Evolutionary conservation across 2,113 vertebrate species (phyloP).

Genomic region (Rissa tridactyla): DNA sequence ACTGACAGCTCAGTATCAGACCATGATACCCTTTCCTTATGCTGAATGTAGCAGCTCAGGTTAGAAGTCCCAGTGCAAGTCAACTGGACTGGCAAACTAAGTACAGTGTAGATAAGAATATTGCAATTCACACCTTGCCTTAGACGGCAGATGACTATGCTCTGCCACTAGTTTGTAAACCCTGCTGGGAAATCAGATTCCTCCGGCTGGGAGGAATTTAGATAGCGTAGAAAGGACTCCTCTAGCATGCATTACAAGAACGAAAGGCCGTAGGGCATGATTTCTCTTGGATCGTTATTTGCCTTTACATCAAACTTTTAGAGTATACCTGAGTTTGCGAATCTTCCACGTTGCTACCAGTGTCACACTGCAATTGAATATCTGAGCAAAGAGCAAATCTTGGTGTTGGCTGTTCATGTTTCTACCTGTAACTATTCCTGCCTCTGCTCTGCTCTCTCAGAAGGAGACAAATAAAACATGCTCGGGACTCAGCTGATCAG

Average conservation of each 20-base stretch:
- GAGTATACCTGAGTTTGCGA: neutral
- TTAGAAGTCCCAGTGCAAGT: neutral
- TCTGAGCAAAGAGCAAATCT: neutral
- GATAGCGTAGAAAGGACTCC: neutral
- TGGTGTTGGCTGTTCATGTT: neutral
- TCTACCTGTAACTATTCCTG: neutral
- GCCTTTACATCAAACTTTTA: neutral
- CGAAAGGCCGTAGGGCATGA: neutral
- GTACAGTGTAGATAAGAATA: neutral
- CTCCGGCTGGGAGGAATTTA: neutral
- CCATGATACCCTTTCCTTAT: neutral
- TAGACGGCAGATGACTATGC: neutral
- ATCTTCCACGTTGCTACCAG: neutral
- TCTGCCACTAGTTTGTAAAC: neutral
- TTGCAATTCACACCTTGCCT: neutral
- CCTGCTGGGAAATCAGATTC: neutral
- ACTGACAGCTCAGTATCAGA: neutral
- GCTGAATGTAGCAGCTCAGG: neutral
- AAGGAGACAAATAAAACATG: neutral
- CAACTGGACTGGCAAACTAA: neutral
- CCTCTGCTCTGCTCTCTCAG: neutral
- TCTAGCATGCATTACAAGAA: neutral
- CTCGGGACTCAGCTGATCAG: neutral
- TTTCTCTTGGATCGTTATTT: neutral
- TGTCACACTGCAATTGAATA: neutral